Base-by-base conservation (phyloP, 2,113 vertebrate species). In the Daboia siamensis region DNA sequence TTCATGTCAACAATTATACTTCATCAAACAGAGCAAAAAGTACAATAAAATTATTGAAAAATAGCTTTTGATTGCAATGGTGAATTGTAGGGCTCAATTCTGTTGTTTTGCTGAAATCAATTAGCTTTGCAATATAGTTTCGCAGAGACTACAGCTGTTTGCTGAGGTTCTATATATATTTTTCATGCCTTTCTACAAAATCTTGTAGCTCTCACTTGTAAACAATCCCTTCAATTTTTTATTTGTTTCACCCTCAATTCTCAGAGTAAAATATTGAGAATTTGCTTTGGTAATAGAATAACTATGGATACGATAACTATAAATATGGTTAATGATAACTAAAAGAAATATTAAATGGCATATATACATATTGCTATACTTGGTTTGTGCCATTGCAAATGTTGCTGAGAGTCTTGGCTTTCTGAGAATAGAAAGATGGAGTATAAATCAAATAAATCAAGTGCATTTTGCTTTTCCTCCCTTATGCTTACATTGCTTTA, bases 131-230 rank as follows among this genome's bases (percentile, higher is more conserved):
- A 87, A 54, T 54, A 87, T 55, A 55, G 29, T 54, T 88, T 55
- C 57, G n/a, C 39, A 44, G 9, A 44, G 86, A 33, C n/a, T 57
- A 23, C 33, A 39, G 20, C n/a, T 54, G 7, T 88, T 55, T 39
- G 21, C 4, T 33, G 23, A 44, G 21, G 55, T 59, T 88, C 20
- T 33, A 21, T 56, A 39, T 59, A 85, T 26, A 20, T 26, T 64
- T 93, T 91, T 91, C 74, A 92, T 86, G 90, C 21, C 51, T 5
- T 55, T 88, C 33, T n/a, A 29, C 51, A 95, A 93, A 24, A 87
- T 0, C 7, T 23, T 57, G 20, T 57, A 46, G 8, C 1, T 20
- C 91, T 57, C 23, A 57, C 64, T 55, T 26, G 4, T 93, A 92
- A 90, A 54, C 85, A 1, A 24, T 93, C 39, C 33, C 54, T 48